These are phyloP conservation scores for Drosophila meridionalis DNA, from an alignment of 2,888 invertebrate species.

Conservation along the genomic window DNA sequence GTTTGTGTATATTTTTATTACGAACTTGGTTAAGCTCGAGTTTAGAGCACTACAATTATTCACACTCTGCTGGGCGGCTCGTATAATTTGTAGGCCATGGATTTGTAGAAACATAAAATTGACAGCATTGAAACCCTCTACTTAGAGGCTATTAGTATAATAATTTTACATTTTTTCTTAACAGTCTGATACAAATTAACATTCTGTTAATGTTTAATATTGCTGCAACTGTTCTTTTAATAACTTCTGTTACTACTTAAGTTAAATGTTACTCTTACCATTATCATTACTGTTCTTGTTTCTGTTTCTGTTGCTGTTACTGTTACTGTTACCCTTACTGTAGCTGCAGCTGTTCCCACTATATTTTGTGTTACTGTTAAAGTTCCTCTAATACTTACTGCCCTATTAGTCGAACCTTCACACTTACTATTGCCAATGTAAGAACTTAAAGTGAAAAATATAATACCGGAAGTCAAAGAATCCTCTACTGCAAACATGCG, in stretches of 20 bases:
- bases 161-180: not conserved
- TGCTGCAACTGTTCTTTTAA: not conserved
- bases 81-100: not conserved
- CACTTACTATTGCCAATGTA: conserved; percentile 17
- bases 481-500: conserved; percentile 4
- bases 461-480: conserved; percentile 30
- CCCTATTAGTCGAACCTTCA: not conserved
- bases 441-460: conserved; percentile 12
- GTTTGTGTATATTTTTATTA: not conserved
- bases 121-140: not conserved
- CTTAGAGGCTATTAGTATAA: not conserved
- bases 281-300: not conserved
- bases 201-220: not conserved
- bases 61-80: not conserved
- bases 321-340: not conserved
- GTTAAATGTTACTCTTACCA: not conserved
- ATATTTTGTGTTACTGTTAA: not conserved
- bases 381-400: not conserved
- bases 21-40: not conserved
- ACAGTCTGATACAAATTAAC: not conserved
- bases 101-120: not conserved
- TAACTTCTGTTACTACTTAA: not conserved
- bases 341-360: not conserved
- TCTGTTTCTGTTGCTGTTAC: not conserved
- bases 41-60: not conserved